Evolutionary conservation across 1,140 invertebrate genomes (phyloP), one percentile per base, ranked within the genome.

Genomic region (Probaryconus sp.): DNA sequence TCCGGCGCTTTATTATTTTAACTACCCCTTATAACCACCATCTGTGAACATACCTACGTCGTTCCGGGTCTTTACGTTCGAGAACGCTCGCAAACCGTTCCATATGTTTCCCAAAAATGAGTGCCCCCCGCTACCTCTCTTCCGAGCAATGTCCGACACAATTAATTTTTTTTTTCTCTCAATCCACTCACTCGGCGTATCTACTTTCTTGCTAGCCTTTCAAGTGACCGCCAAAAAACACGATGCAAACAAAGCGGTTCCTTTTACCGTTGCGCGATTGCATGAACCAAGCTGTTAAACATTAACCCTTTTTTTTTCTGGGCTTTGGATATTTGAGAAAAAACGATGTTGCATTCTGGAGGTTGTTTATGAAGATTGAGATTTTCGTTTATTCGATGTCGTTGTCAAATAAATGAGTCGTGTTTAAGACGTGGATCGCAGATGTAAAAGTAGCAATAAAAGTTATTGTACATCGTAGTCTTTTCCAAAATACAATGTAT

Each of bases 1-100:
- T 31, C 37, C 48, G 48, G 63, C 60, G 81, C 79, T 85, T 85
- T 85, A 84, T 84, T 84, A 82, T 85, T 85, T 82, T 79, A 84
- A 79, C 74, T 56, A 78, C 51, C 77, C 76, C 76, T 81, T 80
- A 79, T 45, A 63, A 63, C 69, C 40, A 58, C 72, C 81, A 83
- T 83, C 71, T 82, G 81, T 56, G 63, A 31, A 61, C 82, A 83
- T 81, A 56, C 79, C 72, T 74, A 78, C 75, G 63, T 71, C 64
- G 64, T 73, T 77, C 67, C 71, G 53, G 60, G 47, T 55, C 63
- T 68, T 75, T 70, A 70, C 56, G 47, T 51, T 51, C 28, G 48
- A 24, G 47, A 70, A 35, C 35, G 50, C 58, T 63, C 38, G 20
- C 63, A 47, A 67, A 50, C n/a, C 38, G 30, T 56, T 73, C 58